A percentile compares a stretch with the other conserved stretches of the same genome.
These are phyloP conservation scores for Hippocampus barbouri DNA, from an alignment of 2,113 vertebrate genomes.

Conservation along the genomic window DNA sequence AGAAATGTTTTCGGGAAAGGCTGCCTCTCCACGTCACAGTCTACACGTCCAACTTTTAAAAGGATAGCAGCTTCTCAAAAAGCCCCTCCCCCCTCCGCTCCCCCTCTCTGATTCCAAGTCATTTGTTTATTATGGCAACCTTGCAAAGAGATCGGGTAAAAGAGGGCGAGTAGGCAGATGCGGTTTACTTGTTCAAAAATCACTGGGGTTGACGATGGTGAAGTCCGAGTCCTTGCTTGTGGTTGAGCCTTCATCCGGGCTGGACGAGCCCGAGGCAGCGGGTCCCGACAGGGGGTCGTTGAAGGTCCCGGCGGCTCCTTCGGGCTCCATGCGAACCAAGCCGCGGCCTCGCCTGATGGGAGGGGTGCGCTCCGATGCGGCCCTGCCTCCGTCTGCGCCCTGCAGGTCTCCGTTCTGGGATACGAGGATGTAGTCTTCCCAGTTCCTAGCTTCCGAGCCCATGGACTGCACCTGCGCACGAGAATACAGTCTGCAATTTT, in stretches of 20 bases:
- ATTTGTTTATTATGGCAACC: slow-evolving; percentile 19
- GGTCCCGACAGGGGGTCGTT: slow-evolving; percentile 82
- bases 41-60: slow-evolving; percentile 55
- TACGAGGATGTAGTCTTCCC: slow-evolving; percentile 90
- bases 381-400: slow-evolving; percentile 14
- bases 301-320: slow-evolving; percentile 71
- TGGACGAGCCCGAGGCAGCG: slow-evolving; percentile 82
- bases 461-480: slow-evolving; percentile 45
- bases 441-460: slow-evolving; percentile 68
- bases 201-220: slow-evolving; percentile 91
- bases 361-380: slow-evolving; percentile 29
- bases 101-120: slow-evolving; percentile 15
- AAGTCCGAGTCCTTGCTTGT: slow-evolving; percentile 98
- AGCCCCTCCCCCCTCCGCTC: neutral
- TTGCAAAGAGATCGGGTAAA: slow-evolving; percentile 8
- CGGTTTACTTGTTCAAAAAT: slow-evolving; percentile 65
- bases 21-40: slow-evolving; percentile 36
- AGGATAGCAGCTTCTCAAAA: slow-evolving; percentile 23
- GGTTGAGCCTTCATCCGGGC: slow-evolving; percentile 89
- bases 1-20: slow-evolving; percentile 17
- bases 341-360: slow-evolving; percentile 51
- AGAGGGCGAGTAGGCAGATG: slow-evolving; percentile 5
- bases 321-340: slow-evolving; percentile 59
- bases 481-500: slow-evolving; percentile 3
- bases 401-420: slow-evolving; percentile 79